Percentiles rank a stretch among this genome's conserved stretches.
phyloP scores from a whole-genome alignment of 2,797 vertebrate species.

The Bufotes viridis region DNA sequence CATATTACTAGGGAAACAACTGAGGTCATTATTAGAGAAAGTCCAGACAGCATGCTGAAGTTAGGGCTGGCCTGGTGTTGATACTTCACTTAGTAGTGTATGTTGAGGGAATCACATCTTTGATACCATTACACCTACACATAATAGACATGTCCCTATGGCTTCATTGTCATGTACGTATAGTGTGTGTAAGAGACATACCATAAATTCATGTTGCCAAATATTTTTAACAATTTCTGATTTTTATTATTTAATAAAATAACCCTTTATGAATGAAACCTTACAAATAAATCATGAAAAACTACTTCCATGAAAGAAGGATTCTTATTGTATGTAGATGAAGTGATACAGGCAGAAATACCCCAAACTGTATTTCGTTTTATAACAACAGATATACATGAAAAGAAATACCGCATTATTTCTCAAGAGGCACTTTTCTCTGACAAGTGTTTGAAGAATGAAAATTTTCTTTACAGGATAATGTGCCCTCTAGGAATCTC shows the following conservation, averaged over 20 bases:
- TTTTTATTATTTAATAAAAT: background rate
- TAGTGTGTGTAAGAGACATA: background rate
- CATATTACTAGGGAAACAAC: too few relatives aligned
- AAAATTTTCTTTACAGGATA: conserved; percentile 19
- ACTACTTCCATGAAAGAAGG: background rate
- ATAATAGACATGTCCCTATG: too few relatives aligned
- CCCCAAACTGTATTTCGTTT: background rate
- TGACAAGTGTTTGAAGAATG: conserved; percentile 37
- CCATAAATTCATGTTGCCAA: background rate
- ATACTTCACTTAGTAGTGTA: too few relatives aligned
- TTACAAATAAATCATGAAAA: background rate
- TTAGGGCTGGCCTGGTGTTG: too few relatives aligned
- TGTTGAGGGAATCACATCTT: too few relatives aligned
- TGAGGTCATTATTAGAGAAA: too few relatives aligned
- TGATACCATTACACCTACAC: too few relatives aligned
- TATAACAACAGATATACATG: conserved; percentile 19
- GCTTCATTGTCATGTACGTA: background rate
- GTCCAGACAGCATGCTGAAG: too few relatives aligned
- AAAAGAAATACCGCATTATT: conserved; percentile 20
- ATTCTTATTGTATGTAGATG: background rate
- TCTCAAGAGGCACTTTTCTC: conserved; percentile 30
- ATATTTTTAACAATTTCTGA: background rate
- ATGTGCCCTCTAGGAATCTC: conserved; percentile 30
- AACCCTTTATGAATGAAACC: background rate
- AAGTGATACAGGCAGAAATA: background rate